Percentiles rank a stretch among this genome's conserved stretches.
phyloP scores from a whole-genome alignment of 1,140 invertebrate genomes.

The Bombus soroeensis region DNA sequence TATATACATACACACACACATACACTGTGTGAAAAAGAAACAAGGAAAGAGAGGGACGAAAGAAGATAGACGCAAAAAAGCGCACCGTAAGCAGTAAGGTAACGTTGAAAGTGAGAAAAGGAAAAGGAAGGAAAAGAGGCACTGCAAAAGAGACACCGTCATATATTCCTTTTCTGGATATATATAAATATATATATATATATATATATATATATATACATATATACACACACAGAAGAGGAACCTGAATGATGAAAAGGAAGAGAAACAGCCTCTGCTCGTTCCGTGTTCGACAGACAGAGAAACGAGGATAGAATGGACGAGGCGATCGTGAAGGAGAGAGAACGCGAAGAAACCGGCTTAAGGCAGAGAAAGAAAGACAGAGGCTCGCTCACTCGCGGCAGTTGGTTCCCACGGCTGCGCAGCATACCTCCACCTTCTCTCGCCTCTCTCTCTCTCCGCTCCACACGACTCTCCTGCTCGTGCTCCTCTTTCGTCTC shows the following conservation, averaged over 20 bases:
- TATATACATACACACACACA: too few species aligned
- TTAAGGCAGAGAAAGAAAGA: slow-evolving; percentile 25
- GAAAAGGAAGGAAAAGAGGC: slow-evolving; percentile 15
- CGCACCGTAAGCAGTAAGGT: slow-evolving; percentile 43
- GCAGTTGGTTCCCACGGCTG: slow-evolving; percentile 75
- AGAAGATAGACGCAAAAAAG: slow-evolving; percentile 15
- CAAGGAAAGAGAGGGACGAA: not conserved
- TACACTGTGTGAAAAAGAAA: not conserved
- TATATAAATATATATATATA: slow-evolving; percentile 5
- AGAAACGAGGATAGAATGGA: slow-evolving; percentile 45
- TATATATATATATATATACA: not conserved
- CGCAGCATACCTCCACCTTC: slow-evolving; percentile 73
- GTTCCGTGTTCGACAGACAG: slow-evolving; percentile 29
- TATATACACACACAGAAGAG: not conserved
- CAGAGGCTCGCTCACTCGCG: slow-evolving; percentile 55
- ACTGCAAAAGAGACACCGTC: slow-evolving; percentile 1
- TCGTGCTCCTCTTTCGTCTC: slow-evolving; percentile 34
- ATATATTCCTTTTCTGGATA: too few species aligned
- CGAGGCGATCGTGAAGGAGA: slow-evolving; percentile 18
- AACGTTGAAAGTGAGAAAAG: slow-evolving; percentile 36
- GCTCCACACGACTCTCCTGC: slow-evolving; percentile 28
- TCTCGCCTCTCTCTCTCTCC: slow-evolving; percentile 61
- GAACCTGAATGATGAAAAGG: slow-evolving; percentile 41
- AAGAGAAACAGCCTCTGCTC: slow-evolving; percentile 14
- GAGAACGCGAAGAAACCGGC: slow-evolving; percentile 4